Base-by-base conservation (phyloP, 2,888 invertebrate species). In the Notocelia uddmanniana region DNA sequence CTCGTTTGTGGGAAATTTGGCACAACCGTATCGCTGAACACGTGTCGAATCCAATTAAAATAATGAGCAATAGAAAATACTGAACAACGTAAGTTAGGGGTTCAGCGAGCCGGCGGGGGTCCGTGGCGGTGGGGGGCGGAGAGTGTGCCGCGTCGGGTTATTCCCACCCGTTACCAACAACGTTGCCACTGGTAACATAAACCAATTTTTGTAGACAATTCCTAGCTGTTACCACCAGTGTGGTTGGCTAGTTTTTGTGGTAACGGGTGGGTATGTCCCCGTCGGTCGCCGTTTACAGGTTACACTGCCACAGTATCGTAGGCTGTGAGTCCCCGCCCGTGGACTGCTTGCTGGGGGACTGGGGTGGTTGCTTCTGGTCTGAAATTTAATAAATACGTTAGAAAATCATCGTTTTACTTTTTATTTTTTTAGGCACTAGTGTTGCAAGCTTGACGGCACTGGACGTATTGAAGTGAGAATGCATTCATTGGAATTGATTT, bases 261-360 rank as follows among this genome's bases (percentile, higher is more conserved):
- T 31, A 6, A 31, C 31, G 31, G 31, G 31, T 31, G 31, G 31
- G 31, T 8, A 31, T 6, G 8, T 5, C 8, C 3, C 31, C 3
- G 77, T 78, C 77, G 71, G 60, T 64, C 73, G 74, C 74, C 84
- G 85, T 91, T 96, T 97, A 98, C 96, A 98, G 96, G 95, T 98
- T 98, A 98, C 97, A 98, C 98, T 97, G 98, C 98, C 97, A 98
- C 97, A 97, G 98, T 98, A 97, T 98, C 97, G 97, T 98, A 98
- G 97, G 98, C 97, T 97, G 98, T 97, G 97, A 97, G 96, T 97
- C 97, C 97, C 95, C 96, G 92, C 93, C 95, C 91, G 90, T 92
- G 93, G 92, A 89, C 89, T 94, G 96, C 96, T 97, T 96, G 95
- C 95, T 95, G 96, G 96, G 96, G 95, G 96, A 96, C 95, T 95